Percentiles rank a stretch among this genome's conserved stretches.
Conservation (phyloP, 2,113 vertebrate genomes). For the Zosterops lateralis region DNA sequence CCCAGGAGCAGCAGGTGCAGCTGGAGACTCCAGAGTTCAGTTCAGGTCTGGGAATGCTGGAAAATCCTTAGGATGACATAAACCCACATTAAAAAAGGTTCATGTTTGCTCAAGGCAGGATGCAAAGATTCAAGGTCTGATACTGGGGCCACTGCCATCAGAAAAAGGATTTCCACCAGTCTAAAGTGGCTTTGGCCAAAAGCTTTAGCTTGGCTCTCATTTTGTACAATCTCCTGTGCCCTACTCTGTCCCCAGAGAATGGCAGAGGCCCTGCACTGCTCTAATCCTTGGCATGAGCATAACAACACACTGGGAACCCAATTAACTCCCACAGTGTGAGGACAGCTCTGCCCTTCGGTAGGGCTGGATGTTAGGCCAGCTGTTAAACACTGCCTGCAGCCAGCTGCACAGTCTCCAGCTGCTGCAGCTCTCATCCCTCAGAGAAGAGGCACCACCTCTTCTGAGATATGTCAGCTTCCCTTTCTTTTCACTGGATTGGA, state of each 20-base stretch:
- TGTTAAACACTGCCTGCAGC: neutral
- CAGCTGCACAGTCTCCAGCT: conserved; percentile 7
- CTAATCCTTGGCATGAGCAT: neutral
- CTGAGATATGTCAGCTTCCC: neutral
- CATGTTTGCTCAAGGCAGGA: neutral
- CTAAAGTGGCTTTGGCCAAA: neutral
- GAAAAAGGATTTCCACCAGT: neutral
- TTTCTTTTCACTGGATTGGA: neutral
- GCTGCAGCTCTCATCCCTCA: neutral
- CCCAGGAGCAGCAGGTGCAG: neutral
- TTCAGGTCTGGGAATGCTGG: neutral
- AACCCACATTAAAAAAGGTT: neutral
- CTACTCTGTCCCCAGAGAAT: neutral
- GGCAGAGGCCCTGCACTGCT: neutral
- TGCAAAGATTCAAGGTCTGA: neutral
- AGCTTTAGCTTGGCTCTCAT: neutral
- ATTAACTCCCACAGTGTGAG: accelerated
- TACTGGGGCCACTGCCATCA: neutral
- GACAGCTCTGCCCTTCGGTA: neutral
- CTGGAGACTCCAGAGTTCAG: neutral
- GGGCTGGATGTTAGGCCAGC: neutral
- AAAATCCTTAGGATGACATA: neutral
- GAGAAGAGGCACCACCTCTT: neutral
- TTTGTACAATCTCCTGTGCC: neutral
- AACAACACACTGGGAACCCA: neutral